Conservation (phyloP, 1,140 invertebrate genomes). For the Aphelenchoides fujianensis region DNA sequence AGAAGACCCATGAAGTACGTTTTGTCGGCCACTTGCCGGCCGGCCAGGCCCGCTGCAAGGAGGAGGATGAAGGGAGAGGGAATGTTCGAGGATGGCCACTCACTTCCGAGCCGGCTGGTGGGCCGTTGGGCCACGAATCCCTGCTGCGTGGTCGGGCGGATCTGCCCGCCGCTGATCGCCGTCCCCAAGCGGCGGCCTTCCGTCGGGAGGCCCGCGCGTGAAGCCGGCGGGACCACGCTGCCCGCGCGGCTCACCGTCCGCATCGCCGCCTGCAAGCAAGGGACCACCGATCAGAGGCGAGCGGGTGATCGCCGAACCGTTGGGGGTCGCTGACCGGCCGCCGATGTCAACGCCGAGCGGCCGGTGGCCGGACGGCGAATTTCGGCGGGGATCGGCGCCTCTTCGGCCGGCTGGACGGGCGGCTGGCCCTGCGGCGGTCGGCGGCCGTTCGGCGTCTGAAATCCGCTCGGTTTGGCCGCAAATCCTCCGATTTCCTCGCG, state of each 20-base stretch:
- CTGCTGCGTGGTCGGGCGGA: constrained; percentile 17
- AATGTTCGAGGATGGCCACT: constrained; percentile 12
- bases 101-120: not conserved
- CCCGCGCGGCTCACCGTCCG: not conserved
- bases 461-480: not conserved
- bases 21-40: constrained; percentile 25
- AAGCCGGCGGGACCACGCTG: not conserved
- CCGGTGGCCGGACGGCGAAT: not conserved
- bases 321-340: not conserved
- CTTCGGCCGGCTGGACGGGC: not conserved
- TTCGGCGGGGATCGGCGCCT: not conserved
- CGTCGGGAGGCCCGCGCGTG: not conserved
- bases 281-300: too few species aligned
- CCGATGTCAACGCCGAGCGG: not conserved
- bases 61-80: not conserved
- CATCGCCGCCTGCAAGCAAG: not conserved
- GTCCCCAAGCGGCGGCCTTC: not conserved
- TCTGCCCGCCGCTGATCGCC: not conserved
- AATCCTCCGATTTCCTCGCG: too few species aligned
- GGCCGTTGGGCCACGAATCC: constrained; percentile 21
- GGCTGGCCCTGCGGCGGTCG: not conserved
- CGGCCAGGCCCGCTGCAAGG: constrained; percentile 1
- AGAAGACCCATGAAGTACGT: constrained; percentile 30
- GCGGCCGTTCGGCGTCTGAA: not conserved
- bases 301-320: not conserved